Evolutionary conservation across 2,113 vertebrate species (phyloP).

Genomic region (Tachysurus fulvidraco): DNA sequence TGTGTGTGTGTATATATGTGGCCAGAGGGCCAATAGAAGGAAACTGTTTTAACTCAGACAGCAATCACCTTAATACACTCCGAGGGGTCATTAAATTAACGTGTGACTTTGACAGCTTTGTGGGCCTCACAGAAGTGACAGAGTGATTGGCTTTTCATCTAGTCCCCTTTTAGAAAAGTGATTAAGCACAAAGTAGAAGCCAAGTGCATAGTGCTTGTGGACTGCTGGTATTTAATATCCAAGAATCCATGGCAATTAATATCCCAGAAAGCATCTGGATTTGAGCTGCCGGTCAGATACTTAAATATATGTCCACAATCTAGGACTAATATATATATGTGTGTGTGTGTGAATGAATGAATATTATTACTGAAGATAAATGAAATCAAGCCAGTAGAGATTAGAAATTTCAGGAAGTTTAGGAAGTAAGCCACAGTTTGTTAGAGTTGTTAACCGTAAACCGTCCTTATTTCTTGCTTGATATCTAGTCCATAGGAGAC

Average conservation of each 20-base stretch:
- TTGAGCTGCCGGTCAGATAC: background rate
- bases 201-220: background rate
- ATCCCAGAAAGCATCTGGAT: background rate
- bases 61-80: conserved; percentile 28
- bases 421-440: background rate
- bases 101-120: conserved; percentile 46
- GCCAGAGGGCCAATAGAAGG: background rate
- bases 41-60: conserved; percentile 36
- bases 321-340: background rate
- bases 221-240: background rate
- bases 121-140: conserved; percentile 17
- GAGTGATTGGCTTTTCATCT: conserved; percentile 35
- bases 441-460: background rate
- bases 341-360: no score
- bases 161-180: conserved; percentile 7
- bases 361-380: background rate
- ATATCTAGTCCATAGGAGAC: conserved; percentile 28
- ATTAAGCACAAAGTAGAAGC: conserved; percentile 2
- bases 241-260: conserved; percentile 1
- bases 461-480: background rate
- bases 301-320: background rate
- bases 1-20: background rate
- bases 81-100: conserved; percentile 48
- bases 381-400: background rate
- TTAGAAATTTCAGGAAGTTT: background rate